These are phyloP conservation scores for Phaedon cochleariae DNA, from an alignment of 2,888 invertebrate genomes.

Conservation along the genomic window DNA sequence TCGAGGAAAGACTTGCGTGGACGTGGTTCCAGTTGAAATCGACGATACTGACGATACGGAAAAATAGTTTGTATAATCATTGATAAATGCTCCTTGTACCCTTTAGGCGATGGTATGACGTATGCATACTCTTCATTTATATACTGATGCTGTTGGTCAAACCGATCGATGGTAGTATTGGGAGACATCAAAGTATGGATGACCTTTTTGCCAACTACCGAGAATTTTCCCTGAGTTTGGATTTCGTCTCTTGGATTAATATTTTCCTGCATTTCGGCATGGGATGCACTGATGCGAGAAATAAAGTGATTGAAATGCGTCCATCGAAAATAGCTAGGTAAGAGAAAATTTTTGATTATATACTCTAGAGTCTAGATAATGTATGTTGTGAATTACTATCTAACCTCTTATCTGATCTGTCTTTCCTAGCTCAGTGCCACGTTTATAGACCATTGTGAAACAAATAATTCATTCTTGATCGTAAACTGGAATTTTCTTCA, in stretches of 20 bases:
- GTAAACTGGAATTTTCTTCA: no score
- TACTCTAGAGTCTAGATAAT: no score
- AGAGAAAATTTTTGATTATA: neutral
- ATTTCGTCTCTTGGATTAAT: conserved; percentile 19
- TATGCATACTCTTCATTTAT: conserved; percentile 17
- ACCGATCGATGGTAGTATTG: conserved; percentile 16
- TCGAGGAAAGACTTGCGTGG: no score
- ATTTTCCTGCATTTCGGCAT: conserved; percentile 18
- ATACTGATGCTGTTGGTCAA: conserved; percentile 10
- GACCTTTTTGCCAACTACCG: neutral
- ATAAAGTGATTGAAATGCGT: conserved; percentile 16
- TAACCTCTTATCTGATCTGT: no score
- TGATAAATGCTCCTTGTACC: neutral
- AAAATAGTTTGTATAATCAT: neutral
- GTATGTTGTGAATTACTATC: no score
- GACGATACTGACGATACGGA: no score
- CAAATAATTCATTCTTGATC: no score
- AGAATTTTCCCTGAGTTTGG: conserved; percentile 1
- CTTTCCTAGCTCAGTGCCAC: no score
- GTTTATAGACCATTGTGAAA: no score
- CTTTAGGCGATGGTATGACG: conserved; percentile 19
- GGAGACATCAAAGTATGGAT: neutral
- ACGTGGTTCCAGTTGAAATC: neutral
- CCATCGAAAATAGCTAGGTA: conserved; percentile 22
- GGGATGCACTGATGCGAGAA: conserved; percentile 11